These are phyloP conservation scores for Bolinopsis microptera DNA, from an alignment of 37 sponge, comb jelly and placozoan genomes.

Conservation along the genomic window DNA sequence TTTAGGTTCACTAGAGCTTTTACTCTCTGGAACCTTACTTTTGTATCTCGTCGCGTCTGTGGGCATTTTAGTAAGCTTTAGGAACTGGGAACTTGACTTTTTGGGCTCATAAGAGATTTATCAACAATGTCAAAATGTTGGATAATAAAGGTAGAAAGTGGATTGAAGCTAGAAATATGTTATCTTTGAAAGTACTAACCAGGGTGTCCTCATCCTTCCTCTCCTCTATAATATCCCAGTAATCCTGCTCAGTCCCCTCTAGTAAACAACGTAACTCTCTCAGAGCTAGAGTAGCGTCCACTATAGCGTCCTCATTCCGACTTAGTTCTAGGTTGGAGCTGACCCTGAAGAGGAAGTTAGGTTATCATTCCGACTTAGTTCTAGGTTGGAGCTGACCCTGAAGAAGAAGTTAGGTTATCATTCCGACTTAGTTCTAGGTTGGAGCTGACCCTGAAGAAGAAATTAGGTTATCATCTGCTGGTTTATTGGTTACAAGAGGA, in stretches of 20 bases:
- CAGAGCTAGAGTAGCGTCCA: constrained; percentile 16
- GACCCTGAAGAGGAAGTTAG: neutral
- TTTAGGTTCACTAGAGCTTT: constrained; percentile 15
- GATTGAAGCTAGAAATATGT: too few relatives aligned
- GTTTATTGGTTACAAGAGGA: too few relatives aligned
- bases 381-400: constrained; percentile 15
- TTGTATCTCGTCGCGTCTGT: neutral
- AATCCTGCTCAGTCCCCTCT: neutral
- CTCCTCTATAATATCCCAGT: neutral
- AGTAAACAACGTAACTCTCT: neutral
- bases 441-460: neutral
- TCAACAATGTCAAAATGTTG: too few relatives aligned
- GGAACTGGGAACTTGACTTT: too few relatives aligned
- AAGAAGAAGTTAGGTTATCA: neutral
- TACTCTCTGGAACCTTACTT: neutral
- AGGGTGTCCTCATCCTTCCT: neutral
- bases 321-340: neutral
- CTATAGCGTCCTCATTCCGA: neutral
- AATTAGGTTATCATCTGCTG: too few relatives aligned
- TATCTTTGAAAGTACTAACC: too few relatives aligned
- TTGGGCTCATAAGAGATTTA: too few relatives aligned
- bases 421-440: neutral
- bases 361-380: neutral
- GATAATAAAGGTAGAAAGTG: too few relatives aligned
- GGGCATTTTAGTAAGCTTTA: too few relatives aligned